Percentiles rank a stretch among this genome's conserved stretches.
Conservation (phyloP, 2,888 invertebrate genomes). For the Drosophila leonis region DNA sequence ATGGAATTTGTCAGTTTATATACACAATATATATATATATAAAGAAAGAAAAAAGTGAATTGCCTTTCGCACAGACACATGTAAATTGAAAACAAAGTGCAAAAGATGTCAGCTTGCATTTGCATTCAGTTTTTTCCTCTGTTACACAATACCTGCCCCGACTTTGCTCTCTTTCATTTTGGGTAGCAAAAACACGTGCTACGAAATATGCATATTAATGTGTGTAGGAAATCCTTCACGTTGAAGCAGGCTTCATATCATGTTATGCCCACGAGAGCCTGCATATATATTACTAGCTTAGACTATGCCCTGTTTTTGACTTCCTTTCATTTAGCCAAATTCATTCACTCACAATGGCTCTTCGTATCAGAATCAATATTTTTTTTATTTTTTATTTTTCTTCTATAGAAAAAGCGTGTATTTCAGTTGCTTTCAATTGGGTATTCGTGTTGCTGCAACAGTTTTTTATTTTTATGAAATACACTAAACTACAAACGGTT, state of each 20-base stretch:
- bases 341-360: conserved; percentile 18
- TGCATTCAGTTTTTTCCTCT: conserved; percentile 25
- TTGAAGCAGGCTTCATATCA: conserved; percentile 8
- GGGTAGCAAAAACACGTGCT: conserved; percentile 14
- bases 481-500: conserved; percentile 11
- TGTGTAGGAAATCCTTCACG: conserved; percentile 10
- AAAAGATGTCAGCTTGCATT: conserved; percentile 49
- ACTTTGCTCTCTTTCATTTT: not conserved
- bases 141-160: conserved; percentile 34
- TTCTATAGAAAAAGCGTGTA: not conserved
- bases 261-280: not conserved
- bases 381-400: not conserved
- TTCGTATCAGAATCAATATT: conserved; percentile 46
- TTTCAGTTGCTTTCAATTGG: conserved; percentile 20
- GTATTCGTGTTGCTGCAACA: conserved; percentile 30
- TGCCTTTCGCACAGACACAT: conserved; percentile 18
- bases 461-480: not conserved
- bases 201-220: conserved; percentile 12
- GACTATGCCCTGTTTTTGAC: not conserved
- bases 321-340: conserved; percentile 49
- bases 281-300: conserved; percentile 32
- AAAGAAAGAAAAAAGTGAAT: not conserved
- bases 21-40: not conserved
- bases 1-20: conserved; percentile 17
- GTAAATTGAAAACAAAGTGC: conserved; percentile 57